phyloP scores from a whole-genome alignment of 2,113 vertebrate species.

The Oceanodroma tethys region DNA sequence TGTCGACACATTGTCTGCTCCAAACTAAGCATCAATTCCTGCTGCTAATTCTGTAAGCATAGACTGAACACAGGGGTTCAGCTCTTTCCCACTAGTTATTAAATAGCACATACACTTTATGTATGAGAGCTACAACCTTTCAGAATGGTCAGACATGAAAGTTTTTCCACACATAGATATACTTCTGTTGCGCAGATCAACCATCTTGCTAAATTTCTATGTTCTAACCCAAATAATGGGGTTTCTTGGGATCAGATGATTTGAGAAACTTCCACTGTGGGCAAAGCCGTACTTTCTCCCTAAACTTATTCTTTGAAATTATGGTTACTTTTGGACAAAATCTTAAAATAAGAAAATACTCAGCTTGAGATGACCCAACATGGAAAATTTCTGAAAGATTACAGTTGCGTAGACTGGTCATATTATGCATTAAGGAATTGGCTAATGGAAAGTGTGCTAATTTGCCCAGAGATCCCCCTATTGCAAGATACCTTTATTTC shows the following conservation, averaged over 20 bases:
- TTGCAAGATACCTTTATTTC: not conserved
- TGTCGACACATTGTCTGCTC: not conserved
- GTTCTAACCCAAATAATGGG: not conserved
- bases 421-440: not conserved
- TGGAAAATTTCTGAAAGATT: not conserved
- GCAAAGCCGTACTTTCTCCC: not conserved
- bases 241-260: not conserved
- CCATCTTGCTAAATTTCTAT: not conserved
- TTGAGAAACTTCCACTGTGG: not conserved
- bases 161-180: not conserved
- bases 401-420: accelerated
- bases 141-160: not conserved
- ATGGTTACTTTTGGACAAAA: not conserved
- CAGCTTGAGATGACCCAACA: not conserved
- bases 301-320: not conserved
- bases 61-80: not conserved
- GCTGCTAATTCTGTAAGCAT: not conserved
- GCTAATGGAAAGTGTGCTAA: not conserved
- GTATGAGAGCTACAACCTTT: not conserved
- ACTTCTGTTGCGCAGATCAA: not conserved
- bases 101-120: not conserved
- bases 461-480: not conserved
- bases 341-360: not conserved
- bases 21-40: not conserved
- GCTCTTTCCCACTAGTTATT: not conserved